Evolutionary conservation across 2,888 invertebrate genomes (phyloP).

Genomic region (Tenthredo amoena): DNA sequence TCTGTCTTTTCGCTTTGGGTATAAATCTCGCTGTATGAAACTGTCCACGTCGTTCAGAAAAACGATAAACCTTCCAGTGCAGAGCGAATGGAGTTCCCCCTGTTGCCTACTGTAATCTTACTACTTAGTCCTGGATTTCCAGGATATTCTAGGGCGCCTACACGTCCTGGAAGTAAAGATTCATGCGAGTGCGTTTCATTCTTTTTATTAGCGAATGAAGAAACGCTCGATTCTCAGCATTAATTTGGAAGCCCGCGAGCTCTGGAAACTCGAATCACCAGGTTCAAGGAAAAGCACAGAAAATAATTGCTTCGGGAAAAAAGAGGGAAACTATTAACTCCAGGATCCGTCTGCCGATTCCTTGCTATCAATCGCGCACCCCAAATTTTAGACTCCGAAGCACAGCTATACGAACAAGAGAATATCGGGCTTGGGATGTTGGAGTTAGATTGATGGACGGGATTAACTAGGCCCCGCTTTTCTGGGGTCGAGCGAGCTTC

Average conservation of each 20-base stretch:
- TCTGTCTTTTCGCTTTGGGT: slow-evolving; percentile 5
- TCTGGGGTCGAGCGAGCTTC: slow-evolving; percentile 29
- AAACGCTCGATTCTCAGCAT: neutral
- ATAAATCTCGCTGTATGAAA: slow-evolving; percentile 67
- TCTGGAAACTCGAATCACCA: no score
- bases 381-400: slow-evolving; percentile 33
- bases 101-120: slow-evolving; percentile 32
- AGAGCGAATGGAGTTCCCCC: slow-evolving; percentile 35
- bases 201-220: neutral
- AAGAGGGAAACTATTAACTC: slow-evolving; percentile 22
- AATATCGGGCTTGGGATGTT: slow-evolving; percentile 65
- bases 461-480: slow-evolving; percentile 70
- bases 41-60: slow-evolving; percentile 67
- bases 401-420: slow-evolving; percentile 58
- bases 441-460: slow-evolving; percentile 75
- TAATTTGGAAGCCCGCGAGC: neutral
- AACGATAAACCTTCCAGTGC: slow-evolving; percentile 70
- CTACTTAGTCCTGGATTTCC: slow-evolving; percentile 41
- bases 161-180: neutral
- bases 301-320: neutral
- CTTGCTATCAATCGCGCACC: slow-evolving; percentile 41
- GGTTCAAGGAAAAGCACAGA: neutral
- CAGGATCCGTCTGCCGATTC: slow-evolving; percentile 16
- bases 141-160: neutral
- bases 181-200: neutral